Evolutionary conservation across 2,797 vertebrate genomes (phyloP).

Genomic region (Myioborus melanocephalus): DNA sequence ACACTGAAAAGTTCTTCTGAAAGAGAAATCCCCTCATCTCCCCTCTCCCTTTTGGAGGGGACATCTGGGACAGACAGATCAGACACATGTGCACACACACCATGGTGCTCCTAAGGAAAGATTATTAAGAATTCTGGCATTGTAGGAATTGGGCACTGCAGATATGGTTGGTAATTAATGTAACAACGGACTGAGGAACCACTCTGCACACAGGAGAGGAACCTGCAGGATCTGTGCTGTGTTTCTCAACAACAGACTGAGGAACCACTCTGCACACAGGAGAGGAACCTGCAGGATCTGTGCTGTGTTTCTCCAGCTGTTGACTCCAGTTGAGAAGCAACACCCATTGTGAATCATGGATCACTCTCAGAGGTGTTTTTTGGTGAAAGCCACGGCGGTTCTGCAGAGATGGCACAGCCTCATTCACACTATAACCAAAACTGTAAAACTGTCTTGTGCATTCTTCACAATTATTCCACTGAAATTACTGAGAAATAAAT

Average conservation of each 20-base stretch:
- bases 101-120: background rate
- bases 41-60: background rate
- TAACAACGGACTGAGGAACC: background rate
- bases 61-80: background rate
- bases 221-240: background rate
- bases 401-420: background rate
- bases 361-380: background rate
- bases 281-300: background rate
- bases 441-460: background rate
- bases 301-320: background rate
- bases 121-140: background rate
- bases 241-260: background rate
- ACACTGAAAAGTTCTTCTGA: rapidly evolving
- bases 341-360: rapidly evolving
- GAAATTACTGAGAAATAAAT: background rate
- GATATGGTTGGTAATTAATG: background rate
- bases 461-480: background rate
- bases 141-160: background rate
- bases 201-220: background rate
- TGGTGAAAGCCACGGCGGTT: rapidly evolving
- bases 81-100: background rate
- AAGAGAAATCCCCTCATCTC: background rate
- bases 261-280: background rate
- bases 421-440: background rate
- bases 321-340: background rate